phyloP scores from a whole-genome alignment of 2,113 vertebrate species.

The Albula glossodonta region DNA sequence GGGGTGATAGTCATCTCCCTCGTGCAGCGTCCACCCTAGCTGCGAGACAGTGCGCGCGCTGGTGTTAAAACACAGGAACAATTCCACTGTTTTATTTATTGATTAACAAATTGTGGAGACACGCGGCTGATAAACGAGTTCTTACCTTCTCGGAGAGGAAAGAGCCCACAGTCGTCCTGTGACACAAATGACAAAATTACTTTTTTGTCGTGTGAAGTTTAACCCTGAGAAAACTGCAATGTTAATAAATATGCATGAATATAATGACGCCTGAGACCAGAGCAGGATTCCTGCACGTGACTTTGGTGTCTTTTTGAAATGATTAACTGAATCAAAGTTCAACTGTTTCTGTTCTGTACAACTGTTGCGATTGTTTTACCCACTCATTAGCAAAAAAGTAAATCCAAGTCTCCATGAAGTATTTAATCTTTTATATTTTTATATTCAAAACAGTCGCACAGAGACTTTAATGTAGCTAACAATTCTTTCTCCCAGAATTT shows the following conservation, averaged over 20 bases:
- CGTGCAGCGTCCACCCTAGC: slow-evolving; percentile 85
- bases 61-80: not conserved
- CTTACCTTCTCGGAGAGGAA: slow-evolving; percentile 62
- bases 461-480: too few relatives aligned
- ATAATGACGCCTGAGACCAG: not conserved
- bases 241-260: not conserved
- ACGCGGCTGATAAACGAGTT: not conserved
- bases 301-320: not conserved
- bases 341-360: not conserved
- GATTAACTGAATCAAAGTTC: not conserved
- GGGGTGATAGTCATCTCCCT: slow-evolving; percentile 86
- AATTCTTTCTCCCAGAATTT: too few relatives aligned
- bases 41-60: slow-evolving; percentile 47
- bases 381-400: not conserved
- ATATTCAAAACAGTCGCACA: too few relatives aligned
- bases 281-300: not conserved
- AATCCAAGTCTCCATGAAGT: too few relatives aligned
- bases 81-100: not conserved
- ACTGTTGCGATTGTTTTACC: not conserved
- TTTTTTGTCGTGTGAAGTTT: slow-evolving; percentile 45
- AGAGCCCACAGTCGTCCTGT: slow-evolving; percentile 57
- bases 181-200: not conserved
- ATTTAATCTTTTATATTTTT: too few relatives aligned
- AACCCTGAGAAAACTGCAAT: not conserved
- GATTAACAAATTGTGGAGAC: not conserved